These are phyloP conservation scores for Climacteris rufus DNA, from an alignment of 2,113 vertebrate genomes.

Conservation along the genomic window DNA sequence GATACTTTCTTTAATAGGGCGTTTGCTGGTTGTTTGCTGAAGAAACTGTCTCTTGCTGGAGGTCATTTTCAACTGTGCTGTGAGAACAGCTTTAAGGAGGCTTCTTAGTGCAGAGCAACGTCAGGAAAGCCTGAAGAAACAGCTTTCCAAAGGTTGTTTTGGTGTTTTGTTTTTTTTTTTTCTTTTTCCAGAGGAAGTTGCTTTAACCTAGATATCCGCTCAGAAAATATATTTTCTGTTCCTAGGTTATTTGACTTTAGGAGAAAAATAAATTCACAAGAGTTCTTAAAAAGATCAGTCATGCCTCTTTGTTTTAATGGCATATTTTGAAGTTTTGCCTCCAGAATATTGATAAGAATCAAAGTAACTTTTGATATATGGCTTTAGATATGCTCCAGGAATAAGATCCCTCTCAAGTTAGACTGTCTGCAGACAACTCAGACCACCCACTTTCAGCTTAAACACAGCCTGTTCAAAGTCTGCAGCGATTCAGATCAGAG, in stretches of 20 bases:
- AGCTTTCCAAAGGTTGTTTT: not conserved
- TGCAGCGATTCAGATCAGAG: slow-evolving; percentile 31
- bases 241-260: slow-evolving; percentile 18
- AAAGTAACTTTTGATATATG: slow-evolving; percentile 66
- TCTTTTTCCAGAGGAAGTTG: not conserved
- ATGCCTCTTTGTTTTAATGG: slow-evolving; percentile 49
- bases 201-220: slow-evolving; percentile 8
- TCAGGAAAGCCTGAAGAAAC: not conserved
- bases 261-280: slow-evolving; percentile 45
- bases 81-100: not conserved
- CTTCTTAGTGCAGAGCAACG: not conserved
- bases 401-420: slow-evolving; percentile 54
- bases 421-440: slow-evolving; percentile 51
- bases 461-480: slow-evolving; percentile 47
- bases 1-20: not conserved
- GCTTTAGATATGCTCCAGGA: slow-evolving; percentile 48
- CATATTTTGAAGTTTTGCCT: slow-evolving; percentile 51
- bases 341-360: slow-evolving; percentile 62
- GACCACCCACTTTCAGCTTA: slow-evolving; percentile 62
- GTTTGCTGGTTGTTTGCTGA: slow-evolving; percentile 11
- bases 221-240: slow-evolving; percentile 34
- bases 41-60: slow-evolving; percentile 5
- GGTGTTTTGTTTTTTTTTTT: not conserved
- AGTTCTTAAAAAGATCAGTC: slow-evolving; percentile 33
- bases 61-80: not conserved